These are phyloP conservation scores for Rhimphoctona megacephalus DNA, from an alignment of 2,888 invertebrate species.

Conservation along the genomic window DNA sequence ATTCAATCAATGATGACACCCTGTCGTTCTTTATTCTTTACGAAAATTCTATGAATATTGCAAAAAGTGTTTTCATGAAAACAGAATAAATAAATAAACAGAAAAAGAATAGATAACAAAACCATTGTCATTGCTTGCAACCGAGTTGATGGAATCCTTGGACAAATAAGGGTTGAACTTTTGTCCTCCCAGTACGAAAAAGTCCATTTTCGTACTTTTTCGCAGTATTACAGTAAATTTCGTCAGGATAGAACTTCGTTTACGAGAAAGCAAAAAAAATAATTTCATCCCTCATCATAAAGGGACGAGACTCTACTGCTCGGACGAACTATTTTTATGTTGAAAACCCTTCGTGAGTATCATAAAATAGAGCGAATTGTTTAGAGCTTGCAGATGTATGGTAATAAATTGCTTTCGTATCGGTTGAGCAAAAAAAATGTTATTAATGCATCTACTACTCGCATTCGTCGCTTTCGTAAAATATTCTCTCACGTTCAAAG, in stretches of 20 bases:
- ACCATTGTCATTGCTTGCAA: not conserved
- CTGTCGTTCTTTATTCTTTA: not conserved
- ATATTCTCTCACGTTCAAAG: not conserved
- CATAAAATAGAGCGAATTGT: not conserved
- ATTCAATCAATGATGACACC: not conserved
- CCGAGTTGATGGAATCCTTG: not conserved
- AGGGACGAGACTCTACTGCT: not conserved
- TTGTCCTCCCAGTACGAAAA: not conserved
- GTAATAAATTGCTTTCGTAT: slow-evolving; percentile 1
- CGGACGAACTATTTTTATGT: not conserved
- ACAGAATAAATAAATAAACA: not conserved
- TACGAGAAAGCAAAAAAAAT: not conserved
- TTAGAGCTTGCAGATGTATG: not conserved
- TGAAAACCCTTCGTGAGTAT: not conserved
- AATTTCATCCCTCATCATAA: slow-evolving; percentile 2
- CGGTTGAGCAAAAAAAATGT: not conserved
- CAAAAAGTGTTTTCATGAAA: not conserved
- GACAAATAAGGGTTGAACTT: not conserved
- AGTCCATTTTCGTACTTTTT: not conserved
- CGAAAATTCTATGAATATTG: not conserved
- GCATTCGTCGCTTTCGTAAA: not conserved
- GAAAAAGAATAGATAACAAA: not conserved
- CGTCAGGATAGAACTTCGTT: not conserved
- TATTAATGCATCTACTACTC: not conserved
- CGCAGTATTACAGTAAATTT: not conserved